Conservation (phyloP, 1,140 invertebrate genomes). For the Idris sp. region DNA sequence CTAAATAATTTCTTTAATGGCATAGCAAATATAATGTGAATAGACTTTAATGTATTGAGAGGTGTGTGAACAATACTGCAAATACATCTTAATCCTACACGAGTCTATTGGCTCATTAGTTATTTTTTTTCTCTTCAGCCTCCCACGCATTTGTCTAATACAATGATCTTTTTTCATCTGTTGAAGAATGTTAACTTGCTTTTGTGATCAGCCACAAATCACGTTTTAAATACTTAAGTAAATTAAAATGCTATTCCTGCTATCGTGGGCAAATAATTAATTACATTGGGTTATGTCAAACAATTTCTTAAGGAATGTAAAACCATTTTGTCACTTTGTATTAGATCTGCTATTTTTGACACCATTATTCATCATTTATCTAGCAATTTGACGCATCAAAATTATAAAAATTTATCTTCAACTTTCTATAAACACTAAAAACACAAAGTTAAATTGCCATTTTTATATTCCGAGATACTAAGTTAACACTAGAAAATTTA, state of each 20-base stretch:
- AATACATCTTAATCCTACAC: constrained; percentile 24
- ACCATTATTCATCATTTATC: no score
- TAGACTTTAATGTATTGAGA: background rate
- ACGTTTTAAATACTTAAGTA: background rate
- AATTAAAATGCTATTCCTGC: no score
- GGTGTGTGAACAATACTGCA: constrained; percentile 12
- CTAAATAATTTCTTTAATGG: background rate
- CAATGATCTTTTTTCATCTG: constrained; percentile 18
- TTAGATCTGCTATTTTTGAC: no score
- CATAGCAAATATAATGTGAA: constrained; percentile 5
- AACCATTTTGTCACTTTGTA: no score
- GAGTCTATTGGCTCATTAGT: constrained; percentile 19
- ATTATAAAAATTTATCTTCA: no score
- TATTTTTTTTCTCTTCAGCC: constrained; percentile 10
- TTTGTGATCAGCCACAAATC: background rate
- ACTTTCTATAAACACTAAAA: no score
- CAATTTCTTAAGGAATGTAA: no score
- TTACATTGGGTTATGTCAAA: no score
- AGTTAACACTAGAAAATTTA: constrained; percentile 17
- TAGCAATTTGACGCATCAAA: no score
- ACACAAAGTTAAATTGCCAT: no score
- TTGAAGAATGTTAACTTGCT: background rate
- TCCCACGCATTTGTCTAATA: constrained; percentile 12
- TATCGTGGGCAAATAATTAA: background rate
- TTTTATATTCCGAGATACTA: constrained; percentile 5